Evolutionary conservation across 2,888 invertebrate genomes (phyloP), one percentile per base, ranked within the genome.

Genomic region (Frankliniella fusca): DNA sequence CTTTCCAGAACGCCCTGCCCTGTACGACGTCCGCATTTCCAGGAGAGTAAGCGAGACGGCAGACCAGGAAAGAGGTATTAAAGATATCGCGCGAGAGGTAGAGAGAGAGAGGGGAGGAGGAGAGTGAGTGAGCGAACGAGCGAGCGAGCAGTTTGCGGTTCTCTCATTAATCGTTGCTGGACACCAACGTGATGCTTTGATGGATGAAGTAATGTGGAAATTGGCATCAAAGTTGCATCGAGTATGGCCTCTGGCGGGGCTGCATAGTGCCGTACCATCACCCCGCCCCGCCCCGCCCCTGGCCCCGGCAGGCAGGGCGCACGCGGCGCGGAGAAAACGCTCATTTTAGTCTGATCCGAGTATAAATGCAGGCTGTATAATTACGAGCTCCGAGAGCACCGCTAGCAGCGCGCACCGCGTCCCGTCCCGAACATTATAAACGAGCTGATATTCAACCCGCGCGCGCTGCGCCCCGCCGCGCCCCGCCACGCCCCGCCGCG

Each of bases 141-240:
- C 15, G 11, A 20, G 54, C 15, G 18, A 23, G 70, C 70, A n/a
- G 23, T 76, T 76, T 76, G 70, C 70, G 70, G 70, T 76, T 76
- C 70, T 76, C 70, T 76, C 70, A 76, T 76, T 76, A 76, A 76
- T 76, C 70, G 70, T 18, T 54, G 54, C 15, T 18, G 20, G 61
- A 18, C 61, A 1, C 10, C 23, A 12, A 76, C 70, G 70, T 76
- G 70, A 27, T 54, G 54, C 54, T 54, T 54, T 54, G 54, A 54
- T 76, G 70, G 70, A 76, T 76, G 70, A 76, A 27, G 70, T 76
- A 76, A 76, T 27, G 70, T 76, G 70, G 70, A 76, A 76, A 76
- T 76, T 76, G 70, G 70, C 70, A 76, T 76, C 70, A 76, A 76
- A 76, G 70, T 76, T 76, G 70, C 70, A 76, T 76, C 23, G 70